Base-by-base conservation (phyloP, 2,888 invertebrate species). In the Arctia plantaginis region DNA sequence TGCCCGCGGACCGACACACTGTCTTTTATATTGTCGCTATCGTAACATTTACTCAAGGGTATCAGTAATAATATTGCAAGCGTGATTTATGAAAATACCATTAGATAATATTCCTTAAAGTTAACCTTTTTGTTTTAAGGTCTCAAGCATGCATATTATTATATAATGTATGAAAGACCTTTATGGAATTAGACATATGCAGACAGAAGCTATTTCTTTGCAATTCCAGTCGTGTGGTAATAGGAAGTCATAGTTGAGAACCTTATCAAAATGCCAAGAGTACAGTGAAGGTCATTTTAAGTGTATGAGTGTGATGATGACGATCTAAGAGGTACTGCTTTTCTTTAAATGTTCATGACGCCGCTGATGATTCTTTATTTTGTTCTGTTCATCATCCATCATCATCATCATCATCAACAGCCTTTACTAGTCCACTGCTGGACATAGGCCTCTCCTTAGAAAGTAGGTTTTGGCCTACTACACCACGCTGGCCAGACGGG, bases 31-130 rank as follows among this genome's bases (percentile, higher is more conserved):
- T 72, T 47, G 66, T 35, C 44, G 41, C 69, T 72, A 72, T 47
- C 75, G 72, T 72, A 72, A 72, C 75, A 72, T 72, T 72, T 70
- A 41, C 75, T 75, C 75, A 75, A 75, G 75, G 75, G 72, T 75
- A 75, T 59, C 41, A 39, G 30, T 51, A 39, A 65, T 64, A 70
- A 59, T 55, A 55, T 69, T 55, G 55, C 39, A 44, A 47, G 35
- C 47, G 35, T 59, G 15, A 67, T 33, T 67, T 66, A 59, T 68
- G 47, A 62, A 66, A 66, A 71, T 51, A 71, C 66, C 27, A 47
- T 51, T 30, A n/a, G 47, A 66, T 44, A 30, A 44, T 70, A 41
- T 30, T 41, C 27, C 20, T 59, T 41, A 30, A 41, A 62, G 20
- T 30, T 62, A 13, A 27, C 41, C 69, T 30, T 39, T 62, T 41